Evolutionary conservation across 2,888 invertebrate species (phyloP).

Genomic region (Lepas anatifera): DNA sequence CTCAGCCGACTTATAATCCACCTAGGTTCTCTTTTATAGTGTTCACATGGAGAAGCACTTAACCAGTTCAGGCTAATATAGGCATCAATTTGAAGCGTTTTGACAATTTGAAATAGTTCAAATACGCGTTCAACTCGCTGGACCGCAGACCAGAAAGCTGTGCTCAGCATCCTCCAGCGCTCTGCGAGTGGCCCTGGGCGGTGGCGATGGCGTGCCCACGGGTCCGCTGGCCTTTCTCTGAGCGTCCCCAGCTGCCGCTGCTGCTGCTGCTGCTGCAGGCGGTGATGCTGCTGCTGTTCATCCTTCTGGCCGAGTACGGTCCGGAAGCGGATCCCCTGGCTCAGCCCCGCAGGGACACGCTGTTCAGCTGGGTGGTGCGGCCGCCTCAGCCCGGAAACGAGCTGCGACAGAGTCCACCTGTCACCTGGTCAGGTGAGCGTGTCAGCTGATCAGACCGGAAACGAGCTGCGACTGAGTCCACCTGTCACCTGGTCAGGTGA

Average conservation of each 20-base stretch:
- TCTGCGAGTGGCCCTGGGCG: no score
- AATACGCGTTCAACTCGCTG: no score
- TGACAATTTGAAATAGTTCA: no score
- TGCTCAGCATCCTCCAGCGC: no score
- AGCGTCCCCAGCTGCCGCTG: conserved; percentile 6
- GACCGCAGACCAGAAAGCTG: no score
- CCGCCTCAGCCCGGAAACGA: neutral
- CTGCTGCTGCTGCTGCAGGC: conserved; percentile 1
- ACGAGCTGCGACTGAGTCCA: neutral
- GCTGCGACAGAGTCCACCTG: neutral
- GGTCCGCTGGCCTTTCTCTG: neutral
- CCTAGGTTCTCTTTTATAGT: no score
- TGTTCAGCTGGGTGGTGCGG: neutral
- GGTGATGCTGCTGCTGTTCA: neutral
- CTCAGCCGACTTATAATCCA: no score
- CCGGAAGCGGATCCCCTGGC: neutral
- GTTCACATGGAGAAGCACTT: no score
- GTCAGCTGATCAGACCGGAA: neutral
- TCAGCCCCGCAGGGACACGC: neutral
- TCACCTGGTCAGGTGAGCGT: neutral
- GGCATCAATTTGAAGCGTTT: no score
- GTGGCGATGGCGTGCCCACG: neutral
- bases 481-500: neutral
- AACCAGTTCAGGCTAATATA: no score
- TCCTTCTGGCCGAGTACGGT: neutral